Conservation (phyloP, 2,888 invertebrate genomes). For the Hedya salicella region DNA sequence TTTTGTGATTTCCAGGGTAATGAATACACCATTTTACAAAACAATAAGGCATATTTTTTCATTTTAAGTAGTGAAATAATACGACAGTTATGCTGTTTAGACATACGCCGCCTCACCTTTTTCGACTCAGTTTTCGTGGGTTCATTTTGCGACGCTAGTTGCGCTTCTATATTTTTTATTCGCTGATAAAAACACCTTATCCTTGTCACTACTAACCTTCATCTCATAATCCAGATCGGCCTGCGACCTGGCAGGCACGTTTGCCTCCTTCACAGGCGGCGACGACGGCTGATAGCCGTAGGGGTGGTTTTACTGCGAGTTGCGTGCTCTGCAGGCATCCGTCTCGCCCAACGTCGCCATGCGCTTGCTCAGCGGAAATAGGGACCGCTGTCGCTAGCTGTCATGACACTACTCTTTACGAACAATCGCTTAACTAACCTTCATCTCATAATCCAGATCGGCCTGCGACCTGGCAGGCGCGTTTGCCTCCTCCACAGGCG, state of each 20-base stretch:
- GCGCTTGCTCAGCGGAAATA: slow-evolving; percentile 93
- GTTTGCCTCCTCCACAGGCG: slow-evolving; percentile 73
- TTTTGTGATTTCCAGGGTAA: too few species aligned
- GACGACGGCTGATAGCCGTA: slow-evolving; percentile 86
- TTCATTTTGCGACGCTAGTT: too few species aligned
- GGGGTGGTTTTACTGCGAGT: slow-evolving; percentile 89
- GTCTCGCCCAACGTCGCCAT: slow-evolving; percentile 90
- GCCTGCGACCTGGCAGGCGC: slow-evolving; percentile 74
- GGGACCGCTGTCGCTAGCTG: slow-evolving; percentile 88
- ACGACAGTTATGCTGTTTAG: too few species aligned
- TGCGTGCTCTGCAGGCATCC: slow-evolving; percentile 78
- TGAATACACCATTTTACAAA: too few species aligned
- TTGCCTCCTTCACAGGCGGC: slow-evolving; percentile 74
- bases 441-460: slow-evolving; percentile 87
- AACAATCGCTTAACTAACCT: too few species aligned
- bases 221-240: slow-evolving; percentile 87
- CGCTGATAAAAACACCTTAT: too few species aligned
- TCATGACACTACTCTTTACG: too few species aligned
- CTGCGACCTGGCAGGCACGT: slow-evolving; percentile 70
- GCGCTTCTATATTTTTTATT: too few species aligned
- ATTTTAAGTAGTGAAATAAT: too few species aligned
- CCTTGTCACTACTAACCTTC: slow-evolving; percentile 83
- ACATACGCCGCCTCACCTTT: too few species aligned
- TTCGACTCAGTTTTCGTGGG: too few species aligned
- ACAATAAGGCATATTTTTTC: too few species aligned